phyloP scores from a whole-genome alignment of 23 tunicate species.

The Halocynthia roretzi region DNA sequence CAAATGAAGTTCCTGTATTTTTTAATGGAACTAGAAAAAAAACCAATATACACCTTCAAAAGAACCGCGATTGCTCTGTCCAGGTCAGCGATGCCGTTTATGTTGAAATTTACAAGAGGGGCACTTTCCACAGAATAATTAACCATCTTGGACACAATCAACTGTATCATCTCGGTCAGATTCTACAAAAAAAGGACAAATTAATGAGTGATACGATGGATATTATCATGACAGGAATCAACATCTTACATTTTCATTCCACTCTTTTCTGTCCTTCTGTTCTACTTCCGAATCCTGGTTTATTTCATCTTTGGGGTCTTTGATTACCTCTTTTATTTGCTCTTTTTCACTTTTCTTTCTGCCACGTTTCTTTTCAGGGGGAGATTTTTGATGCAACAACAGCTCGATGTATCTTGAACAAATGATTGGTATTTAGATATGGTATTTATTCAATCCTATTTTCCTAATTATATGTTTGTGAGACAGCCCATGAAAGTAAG shows the following conservation, averaged over 20 bases:
- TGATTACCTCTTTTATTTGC: neutral
- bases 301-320: neutral
- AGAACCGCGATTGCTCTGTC: slow-evolving; percentile 56
- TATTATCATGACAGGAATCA: neutral
- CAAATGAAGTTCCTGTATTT: neutral
- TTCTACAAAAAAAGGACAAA: slow-evolving; percentile 24
- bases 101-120: slow-evolving; percentile 14
- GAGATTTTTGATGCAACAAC: slow-evolving; percentile 13
- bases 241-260: neutral
- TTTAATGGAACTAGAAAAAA: neutral
- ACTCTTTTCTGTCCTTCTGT: neutral
- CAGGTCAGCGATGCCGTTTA: slow-evolving; percentile 35
- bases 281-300: neutral
- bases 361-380: neutral
- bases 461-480: no score
- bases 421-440: neutral
- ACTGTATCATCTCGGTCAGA: slow-evolving; percentile 43
- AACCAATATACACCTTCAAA: slow-evolving; percentile 34
- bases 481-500: no score
- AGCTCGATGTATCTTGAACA: slow-evolving; percentile 28
- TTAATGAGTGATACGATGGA: slow-evolving; percentile 6
- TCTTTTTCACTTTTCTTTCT: neutral
- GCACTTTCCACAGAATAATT: slow-evolving; percentile 41
- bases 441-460: no score
- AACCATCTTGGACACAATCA: slow-evolving; percentile 53